Conservation (phyloP, 2,113 vertebrate species). For the Hippocampus abdominalis region DNA sequence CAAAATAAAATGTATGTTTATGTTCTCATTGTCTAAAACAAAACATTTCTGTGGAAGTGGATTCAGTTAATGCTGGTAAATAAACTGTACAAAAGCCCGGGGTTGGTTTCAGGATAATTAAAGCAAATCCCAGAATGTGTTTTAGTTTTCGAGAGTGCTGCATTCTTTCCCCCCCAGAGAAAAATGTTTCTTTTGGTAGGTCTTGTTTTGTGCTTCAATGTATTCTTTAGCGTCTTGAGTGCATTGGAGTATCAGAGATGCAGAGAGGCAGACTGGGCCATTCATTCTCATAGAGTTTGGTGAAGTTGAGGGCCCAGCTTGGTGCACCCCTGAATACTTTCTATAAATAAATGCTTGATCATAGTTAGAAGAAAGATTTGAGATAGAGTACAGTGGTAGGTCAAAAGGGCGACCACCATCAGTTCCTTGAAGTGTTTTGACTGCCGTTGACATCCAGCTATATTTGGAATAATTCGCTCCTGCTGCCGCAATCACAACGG, state of each 20-base stretch:
- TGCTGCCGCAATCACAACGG: too few relatives aligned
- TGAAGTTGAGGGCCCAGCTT: not conserved
- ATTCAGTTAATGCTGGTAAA: too few relatives aligned
- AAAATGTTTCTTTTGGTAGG: not conserved
- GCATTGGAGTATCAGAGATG: not conserved
- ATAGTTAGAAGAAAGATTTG: not conserved
- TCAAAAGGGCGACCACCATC: not conserved
- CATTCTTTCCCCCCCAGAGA: not conserved
- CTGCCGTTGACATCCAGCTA: not conserved
- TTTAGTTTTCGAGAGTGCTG: not conserved
- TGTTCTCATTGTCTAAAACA: too few relatives aligned
- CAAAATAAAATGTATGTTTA: too few relatives aligned
- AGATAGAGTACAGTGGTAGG: not conserved
- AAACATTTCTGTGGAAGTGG: too few relatives aligned
- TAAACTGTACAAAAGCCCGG: too few relatives aligned
- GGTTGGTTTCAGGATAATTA: too few relatives aligned
- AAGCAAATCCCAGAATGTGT: too few relatives aligned
- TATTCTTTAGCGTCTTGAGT: conserved; percentile 2
- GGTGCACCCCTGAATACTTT: not conserved
- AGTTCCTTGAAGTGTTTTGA: not conserved
- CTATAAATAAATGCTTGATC: not conserved
- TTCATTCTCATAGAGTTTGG: conserved; percentile 2
- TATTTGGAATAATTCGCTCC: not conserved
- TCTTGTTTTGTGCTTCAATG: not conserved
- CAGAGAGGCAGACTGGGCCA: not conserved